Base-by-base conservation (phyloP, 2,113 vertebrate species). In the Plectropomus leopardus region DNA sequence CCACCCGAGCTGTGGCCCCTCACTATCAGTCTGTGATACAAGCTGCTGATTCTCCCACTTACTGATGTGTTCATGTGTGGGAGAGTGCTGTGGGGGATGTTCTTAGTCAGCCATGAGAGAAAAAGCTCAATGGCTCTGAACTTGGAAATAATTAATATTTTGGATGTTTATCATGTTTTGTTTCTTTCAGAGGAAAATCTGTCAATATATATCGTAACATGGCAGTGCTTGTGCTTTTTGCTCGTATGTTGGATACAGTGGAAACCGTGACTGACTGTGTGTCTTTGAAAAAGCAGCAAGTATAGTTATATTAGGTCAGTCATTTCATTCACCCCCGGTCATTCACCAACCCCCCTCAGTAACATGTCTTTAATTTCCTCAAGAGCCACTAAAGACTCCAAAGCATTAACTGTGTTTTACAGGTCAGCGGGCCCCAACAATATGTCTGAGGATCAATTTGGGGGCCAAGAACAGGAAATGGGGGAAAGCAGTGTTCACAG, bases 351-450 rank as follows among this genome's bases (percentile, higher is more conserved):
- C 50, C 26, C 70, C 36, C 51, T 61, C 42, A 51, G 21, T 63
- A 59, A 64, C 57, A 75, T 75, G 83, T 77, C 92, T 95, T 90
- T 86, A 73, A 93, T 88, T 88, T 92, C 92, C 93, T 93, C 85
- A 85, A 66, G 76, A 73, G 17, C 11, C 24, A 40, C 32, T 26
- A 40, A 48, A 84, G 59, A 59, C 44, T 24, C 28, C 1, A 23
- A 65, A 60, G 23, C 64, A 73, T 40, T 59, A 72, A 70, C 76
- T 75, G 36, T 76, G 85, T 84, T 95, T 95, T 93, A 95, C 26
- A 88, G 95, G 93, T 95, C 94, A 96, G 85, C 78, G 93, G 88
- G 73, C 89, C 84, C 84, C 61, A 72, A 90, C 94, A 95, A 94
- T 94, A 91, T 84, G 88, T 92, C 85, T 86, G 85, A 91, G 89